These are phyloP conservation scores for Meteorus sp. DNA, from an alignment of 1,140 invertebrate species.

Conservation along the genomic window DNA sequence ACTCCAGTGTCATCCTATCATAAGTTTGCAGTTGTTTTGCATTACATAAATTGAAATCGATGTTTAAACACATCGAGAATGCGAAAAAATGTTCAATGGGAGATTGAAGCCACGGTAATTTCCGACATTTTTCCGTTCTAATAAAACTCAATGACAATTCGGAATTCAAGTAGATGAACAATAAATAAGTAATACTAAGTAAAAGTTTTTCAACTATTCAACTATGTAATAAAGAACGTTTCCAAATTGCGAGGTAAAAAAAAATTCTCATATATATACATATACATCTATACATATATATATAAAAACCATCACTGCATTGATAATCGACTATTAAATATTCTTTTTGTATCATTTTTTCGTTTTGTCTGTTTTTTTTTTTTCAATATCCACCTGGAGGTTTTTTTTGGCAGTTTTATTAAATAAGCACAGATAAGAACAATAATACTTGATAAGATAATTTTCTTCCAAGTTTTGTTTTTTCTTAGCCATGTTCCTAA, in stretches of 20 bases:
- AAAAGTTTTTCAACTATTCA: no score
- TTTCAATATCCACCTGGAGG: constrained; percentile 24
- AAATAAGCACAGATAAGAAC: constrained; percentile 55
- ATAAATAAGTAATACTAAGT: constrained; percentile 4
- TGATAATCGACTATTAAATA: constrained; percentile 17
- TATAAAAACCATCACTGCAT: not conserved
- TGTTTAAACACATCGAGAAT: no score
- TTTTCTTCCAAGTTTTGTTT: constrained; percentile 1
- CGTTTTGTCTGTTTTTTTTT: not conserved
- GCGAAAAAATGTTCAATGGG: no score
- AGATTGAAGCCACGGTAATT: no score
- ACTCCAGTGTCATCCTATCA: no score
- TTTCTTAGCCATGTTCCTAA: constrained; percentile 48
- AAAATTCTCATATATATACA: not conserved
- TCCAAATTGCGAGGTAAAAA: not conserved
- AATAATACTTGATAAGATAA: constrained; percentile 24
- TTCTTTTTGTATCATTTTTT: constrained; percentile 29
- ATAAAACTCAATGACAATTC: no score
- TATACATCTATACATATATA: not conserved
- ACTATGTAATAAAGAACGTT: constrained; percentile 2
- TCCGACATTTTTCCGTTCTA: no score
- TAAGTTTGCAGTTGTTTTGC: no score
- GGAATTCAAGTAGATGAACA: not conserved
- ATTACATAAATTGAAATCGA: no score
- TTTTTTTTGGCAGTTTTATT: constrained; percentile 58